phyloP scores from a whole-genome alignment of 92 coral and sea anemone species.

The Galaxea fascicularis region DNA sequence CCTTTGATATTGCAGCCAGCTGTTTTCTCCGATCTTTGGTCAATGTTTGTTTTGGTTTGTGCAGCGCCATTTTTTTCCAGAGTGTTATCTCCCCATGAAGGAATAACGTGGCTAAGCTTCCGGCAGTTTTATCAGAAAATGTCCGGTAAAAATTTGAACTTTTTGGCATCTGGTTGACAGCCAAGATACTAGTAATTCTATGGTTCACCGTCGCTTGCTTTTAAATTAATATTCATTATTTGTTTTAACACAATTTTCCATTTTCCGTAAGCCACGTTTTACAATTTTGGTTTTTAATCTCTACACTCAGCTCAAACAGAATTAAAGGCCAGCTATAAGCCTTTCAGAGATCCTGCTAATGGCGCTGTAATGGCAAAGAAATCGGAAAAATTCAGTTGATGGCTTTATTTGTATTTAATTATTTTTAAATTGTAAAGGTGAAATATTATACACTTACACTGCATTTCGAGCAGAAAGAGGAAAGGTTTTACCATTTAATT shows the following conservation, averaged over 20 bases:
- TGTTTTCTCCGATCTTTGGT: background rate
- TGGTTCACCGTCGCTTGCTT: background rate
- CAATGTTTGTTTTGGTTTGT: background rate
- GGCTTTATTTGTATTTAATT: constrained; percentile 16
- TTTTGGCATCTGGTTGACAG: too few relatives aligned
- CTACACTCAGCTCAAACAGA: background rate
- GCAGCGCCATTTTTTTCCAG: too few relatives aligned
- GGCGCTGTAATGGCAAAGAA: background rate
- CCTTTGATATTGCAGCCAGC: background rate
- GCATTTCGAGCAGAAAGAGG: background rate
- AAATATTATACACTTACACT: background rate
- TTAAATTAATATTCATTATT: background rate
- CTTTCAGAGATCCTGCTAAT: background rate
- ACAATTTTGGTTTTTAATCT: too few relatives aligned
- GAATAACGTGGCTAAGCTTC: background rate
- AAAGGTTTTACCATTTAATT: too few relatives aligned
- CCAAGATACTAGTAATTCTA: background rate
- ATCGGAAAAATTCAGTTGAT: background rate
- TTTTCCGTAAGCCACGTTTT: background rate
- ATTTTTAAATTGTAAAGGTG: background rate
- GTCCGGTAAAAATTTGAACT: background rate
- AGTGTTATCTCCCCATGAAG: too few relatives aligned
- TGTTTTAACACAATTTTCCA: background rate
- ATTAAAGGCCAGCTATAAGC: background rate
- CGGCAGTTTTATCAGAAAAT: background rate